A percentile compares a stretch with the other conserved stretches of the same genome.
These are phyloP conservation scores for Coilia nasus DNA, from an alignment of 2,797 vertebrate species.

Conservation along the genomic window DNA sequence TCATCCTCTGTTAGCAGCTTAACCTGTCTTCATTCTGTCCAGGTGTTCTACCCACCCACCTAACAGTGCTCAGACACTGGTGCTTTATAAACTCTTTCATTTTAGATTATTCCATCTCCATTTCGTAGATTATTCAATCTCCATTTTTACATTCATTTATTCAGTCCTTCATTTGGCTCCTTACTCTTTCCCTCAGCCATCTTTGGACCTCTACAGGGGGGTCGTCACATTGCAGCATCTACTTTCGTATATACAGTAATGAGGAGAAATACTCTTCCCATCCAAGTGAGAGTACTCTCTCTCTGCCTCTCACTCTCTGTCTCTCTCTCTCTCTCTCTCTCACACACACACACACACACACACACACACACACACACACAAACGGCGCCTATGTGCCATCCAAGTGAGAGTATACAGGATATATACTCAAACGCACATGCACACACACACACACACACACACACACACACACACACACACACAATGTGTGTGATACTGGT, in stretches of 20 bases:
- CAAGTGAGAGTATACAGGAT: too few relatives aligned
- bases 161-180: not conserved
- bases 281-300: not conserved
- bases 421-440: too few relatives aligned
- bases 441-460: too few relatives aligned
- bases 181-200: not conserved
- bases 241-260: not conserved
- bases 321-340: too few relatives aligned
- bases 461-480: too few relatives aligned
- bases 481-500: too few relatives aligned
- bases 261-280: not conserved
- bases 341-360: too few relatives aligned
- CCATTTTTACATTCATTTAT: not conserved
- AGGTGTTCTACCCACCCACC: not conserved
- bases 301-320: too few relatives aligned
- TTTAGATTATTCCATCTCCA: too few relatives aligned
- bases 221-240: not conserved
- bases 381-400: too few relatives aligned
- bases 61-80: not conserved
- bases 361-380: too few relatives aligned
- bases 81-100: too few relatives aligned
- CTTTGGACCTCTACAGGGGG: not conserved
- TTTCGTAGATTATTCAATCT: not conserved
- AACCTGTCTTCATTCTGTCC: not conserved
- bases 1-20: not conserved